Conservation (phyloP, 30 jellyfish, hydroid and myxozoan species). For the Aurelia aurita complex sp. Pacific region DNA sequence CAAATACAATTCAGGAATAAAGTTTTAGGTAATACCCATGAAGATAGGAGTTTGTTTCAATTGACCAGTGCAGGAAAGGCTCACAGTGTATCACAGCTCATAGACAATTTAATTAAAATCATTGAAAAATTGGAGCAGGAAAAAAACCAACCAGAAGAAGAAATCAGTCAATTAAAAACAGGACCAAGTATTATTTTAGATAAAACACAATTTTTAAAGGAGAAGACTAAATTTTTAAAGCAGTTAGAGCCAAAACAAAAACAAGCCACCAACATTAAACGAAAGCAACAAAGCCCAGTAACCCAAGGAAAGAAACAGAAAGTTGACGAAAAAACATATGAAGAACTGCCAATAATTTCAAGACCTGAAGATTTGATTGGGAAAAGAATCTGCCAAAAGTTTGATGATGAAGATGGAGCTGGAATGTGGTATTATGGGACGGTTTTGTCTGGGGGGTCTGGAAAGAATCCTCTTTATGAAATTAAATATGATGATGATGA, state of each 20-base stretch:
- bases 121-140: not conserved
- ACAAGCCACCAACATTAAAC: not conserved
- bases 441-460: slow-evolving; percentile 7
- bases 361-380: slow-evolving; percentile 25
- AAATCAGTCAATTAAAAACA: not conserved
- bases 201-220: not conserved
- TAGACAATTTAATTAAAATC: not conserved
- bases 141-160: not conserved
- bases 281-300: not conserved
- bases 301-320: slow-evolving; percentile 8
- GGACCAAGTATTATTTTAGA: not conserved
- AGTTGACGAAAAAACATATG: not conserved
- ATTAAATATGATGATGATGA: too few relatives aligned
- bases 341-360: slow-evolving; percentile 6
- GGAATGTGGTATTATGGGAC: slow-evolving; percentile 26
- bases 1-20: too few relatives aligned
- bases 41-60: too few relatives aligned
- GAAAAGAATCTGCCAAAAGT: slow-evolving; percentile 16
- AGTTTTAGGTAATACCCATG: too few relatives aligned
- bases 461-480: too few relatives aligned
- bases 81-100: not conserved
- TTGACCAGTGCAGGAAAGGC: not conserved
- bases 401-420: slow-evolving; percentile 9
- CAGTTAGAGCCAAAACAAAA: not conserved
- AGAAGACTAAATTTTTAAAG: not conserved